Evolutionary conservation across 2,888 invertebrate species (phyloP).

Genomic region (Pandemis corylana): DNA sequence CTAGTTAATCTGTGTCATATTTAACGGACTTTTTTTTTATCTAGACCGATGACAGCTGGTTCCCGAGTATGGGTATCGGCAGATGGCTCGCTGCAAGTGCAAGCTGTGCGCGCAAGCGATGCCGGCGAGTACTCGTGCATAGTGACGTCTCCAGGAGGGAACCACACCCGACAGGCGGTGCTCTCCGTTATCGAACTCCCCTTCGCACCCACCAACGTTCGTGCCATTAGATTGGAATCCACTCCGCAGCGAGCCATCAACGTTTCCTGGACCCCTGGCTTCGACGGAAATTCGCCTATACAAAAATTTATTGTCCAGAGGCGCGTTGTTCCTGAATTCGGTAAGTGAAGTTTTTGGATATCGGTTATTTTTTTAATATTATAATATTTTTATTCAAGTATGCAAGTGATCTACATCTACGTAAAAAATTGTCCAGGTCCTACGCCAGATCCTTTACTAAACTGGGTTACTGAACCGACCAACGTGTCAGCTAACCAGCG

Average conservation of each 20-base stretch:
- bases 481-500: constrained; percentile 93
- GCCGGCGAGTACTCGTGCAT: constrained; percentile 97
- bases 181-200: constrained; percentile 96
- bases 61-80: constrained; percentile 89
- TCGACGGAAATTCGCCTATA: constrained; percentile 98
- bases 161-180: constrained; percentile 94
- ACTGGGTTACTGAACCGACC: constrained; percentile 94
- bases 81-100: constrained; percentile 95
- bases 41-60: constrained; percentile 82
- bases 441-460: constrained; percentile 92
- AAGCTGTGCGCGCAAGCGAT: constrained; percentile 95
- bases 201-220: constrained; percentile 95
- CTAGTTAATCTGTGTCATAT: constrained; percentile 17
- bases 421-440: constrained; percentile 82
- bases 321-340: constrained; percentile 94
- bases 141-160: constrained; percentile 95
- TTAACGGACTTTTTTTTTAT: constrained; percentile 34
- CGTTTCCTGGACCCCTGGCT: constrained; percentile 97
- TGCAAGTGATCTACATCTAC: neutral
- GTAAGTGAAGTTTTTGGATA: constrained; percentile 77
- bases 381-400: neutral
- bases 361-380: neutral
- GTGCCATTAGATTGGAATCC: constrained; percentile 88
- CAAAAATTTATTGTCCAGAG: constrained; percentile 96
- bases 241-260: constrained; percentile 91